Evolutionary conservation across 2,797 vertebrate species (phyloP).

Genomic region (Eospalax fontanierii): DNA sequence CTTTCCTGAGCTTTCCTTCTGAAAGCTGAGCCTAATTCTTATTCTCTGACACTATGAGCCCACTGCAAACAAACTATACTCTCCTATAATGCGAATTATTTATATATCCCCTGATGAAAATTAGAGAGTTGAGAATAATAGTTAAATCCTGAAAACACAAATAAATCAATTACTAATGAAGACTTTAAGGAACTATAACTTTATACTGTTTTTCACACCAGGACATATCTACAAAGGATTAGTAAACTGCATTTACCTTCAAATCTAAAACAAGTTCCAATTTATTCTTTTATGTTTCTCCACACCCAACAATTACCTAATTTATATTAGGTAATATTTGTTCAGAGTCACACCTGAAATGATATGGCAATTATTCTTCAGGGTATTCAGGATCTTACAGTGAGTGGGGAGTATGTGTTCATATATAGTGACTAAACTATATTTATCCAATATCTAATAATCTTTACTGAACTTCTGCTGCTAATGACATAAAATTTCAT

Average conservation of each 20-base stretch:
- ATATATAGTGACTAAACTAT: neutral
- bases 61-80: neutral
- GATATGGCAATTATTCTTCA: neutral
- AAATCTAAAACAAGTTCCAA: neutral
- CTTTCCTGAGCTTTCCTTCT: neutral
- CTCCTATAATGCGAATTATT: neutral
- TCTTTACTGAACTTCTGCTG: neutral
- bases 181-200: neutral
- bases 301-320: rapidly evolving
- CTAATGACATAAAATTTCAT: too few relatives aligned
- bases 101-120: neutral
- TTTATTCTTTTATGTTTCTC: neutral
- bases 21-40: neutral
- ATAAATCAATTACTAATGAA: neutral
- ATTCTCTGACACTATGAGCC: rapidly evolving
- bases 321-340: neutral
- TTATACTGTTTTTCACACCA: neutral
- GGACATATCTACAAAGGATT: neutral
- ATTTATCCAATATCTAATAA: neutral
- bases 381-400: neutral
- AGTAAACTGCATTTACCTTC: neutral
- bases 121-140: neutral
- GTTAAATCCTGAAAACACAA: neutral
- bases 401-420: neutral
- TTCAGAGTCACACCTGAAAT: neutral